Evolutionary conservation across 2,113 vertebrate species (phyloP), one percentile per base, ranked within the genome.

Genomic region (Salminus brasiliensis): DNA sequence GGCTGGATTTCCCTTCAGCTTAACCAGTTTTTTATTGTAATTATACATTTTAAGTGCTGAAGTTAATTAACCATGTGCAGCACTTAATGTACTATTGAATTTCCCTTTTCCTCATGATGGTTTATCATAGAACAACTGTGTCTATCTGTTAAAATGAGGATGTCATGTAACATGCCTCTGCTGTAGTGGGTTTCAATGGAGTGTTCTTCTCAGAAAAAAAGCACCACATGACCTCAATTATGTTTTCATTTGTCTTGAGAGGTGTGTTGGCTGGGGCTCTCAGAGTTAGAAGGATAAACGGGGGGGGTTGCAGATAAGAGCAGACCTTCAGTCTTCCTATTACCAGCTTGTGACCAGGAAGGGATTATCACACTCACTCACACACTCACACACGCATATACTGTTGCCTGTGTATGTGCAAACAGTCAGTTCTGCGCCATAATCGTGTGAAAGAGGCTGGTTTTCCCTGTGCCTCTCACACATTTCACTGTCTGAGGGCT

Each of bases 211-310:
- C 23, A 27, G n/a, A 41, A 32, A 74, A 25, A 55, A 39, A 59
- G 70, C 47, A 55, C 69, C 53, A 72, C 43, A 32, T 76, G 79
- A 83, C 76, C 74, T 78, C 52, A 69, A 66, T 60, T 82, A 76
- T 72, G 80, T 71, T 82, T 74, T 72, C 34, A 71, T 79, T 85
- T 72, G 59, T 78, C 36, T 75, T 76, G 53, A 74, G 47, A 30
- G 57, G 74, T 76, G 63, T 29, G 36, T 68, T 80, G 59, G 60
- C 47, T 75, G 67, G 73, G 52, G n/a, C 3, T 76, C 49, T 79
- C 39, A 55, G 30, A 39, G 72, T 74, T 49, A 25, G 21, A 41
- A 34, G 36, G 66, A 36, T 72, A 62, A 62, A 81, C 73, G 57
- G 39, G 9, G 9, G 18, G 49, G 67, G 39, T 59, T 80, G 57